Evolutionary conservation across 2,113 vertebrate species (phyloP).

Genomic region (Corapipo altera): DNA sequence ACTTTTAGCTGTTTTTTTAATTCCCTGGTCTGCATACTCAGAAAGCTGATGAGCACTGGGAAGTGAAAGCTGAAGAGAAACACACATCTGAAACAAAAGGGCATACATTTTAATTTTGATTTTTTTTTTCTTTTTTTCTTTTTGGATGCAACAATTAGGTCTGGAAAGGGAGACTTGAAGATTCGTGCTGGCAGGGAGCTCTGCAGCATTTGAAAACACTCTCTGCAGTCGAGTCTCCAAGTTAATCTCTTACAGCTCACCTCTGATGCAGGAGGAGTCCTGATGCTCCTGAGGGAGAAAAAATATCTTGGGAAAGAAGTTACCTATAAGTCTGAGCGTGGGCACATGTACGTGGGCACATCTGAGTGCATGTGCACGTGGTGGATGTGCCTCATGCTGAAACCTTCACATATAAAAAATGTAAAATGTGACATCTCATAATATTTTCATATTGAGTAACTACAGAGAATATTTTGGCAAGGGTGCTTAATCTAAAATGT

Average conservation of each 20-base stretch:
- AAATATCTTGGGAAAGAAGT: slow-evolving; percentile 36
- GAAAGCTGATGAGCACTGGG: not conserved
- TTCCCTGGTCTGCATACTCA: not conserved
- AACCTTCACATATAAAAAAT: slow-evolving; percentile 56
- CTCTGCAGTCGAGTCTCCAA: not conserved
- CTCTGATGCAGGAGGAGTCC: not conserved
- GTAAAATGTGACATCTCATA: slow-evolving; percentile 70
- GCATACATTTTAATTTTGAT: not conserved
- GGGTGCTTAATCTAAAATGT: slow-evolving; percentile 85
- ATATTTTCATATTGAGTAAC: slow-evolving; percentile 82
- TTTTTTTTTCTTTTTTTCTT: too few species aligned
- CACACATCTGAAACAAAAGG: not conserved
- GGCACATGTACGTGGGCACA: not conserved
- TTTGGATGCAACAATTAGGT: not conserved
- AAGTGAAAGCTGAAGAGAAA: not conserved
- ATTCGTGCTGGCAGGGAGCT: not conserved
- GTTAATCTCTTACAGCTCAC: slow-evolving; percentile 40
- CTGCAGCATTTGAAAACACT: not conserved
- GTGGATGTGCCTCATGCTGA: slow-evolving; percentile 4
- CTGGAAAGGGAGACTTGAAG: not conserved
- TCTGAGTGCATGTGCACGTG: rapidly evolving
- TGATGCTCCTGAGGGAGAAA: slow-evolving; percentile 19
- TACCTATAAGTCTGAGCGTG: not conserved
- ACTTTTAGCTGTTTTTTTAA: not conserved
- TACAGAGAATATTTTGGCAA: slow-evolving; percentile 85